phyloP scores from a whole-genome alignment of 2,888 invertebrate species.

The Scaptomyza flava region DNA sequence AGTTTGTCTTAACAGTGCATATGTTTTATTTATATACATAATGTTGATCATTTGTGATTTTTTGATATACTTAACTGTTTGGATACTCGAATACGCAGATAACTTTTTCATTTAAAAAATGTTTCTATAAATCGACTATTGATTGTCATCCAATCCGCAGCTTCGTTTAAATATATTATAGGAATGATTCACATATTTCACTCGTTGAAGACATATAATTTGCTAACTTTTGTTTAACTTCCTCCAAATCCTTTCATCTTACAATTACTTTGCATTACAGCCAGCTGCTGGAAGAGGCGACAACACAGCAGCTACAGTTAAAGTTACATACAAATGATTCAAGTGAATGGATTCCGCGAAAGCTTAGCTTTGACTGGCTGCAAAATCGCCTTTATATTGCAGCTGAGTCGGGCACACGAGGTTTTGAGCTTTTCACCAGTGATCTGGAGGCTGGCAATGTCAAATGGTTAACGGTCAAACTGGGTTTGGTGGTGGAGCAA shows the following conservation, averaged over 20 bases:
- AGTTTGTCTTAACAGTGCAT: too few species aligned
- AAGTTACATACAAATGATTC: conserved; percentile 62
- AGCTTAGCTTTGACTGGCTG: conserved; percentile 94
- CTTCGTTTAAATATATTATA: too few species aligned
- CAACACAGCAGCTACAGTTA: conserved; percentile 67
- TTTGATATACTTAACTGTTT: too few species aligned
- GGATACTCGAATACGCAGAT: too few species aligned
- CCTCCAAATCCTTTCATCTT: background rate
- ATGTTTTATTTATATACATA: too few species aligned
- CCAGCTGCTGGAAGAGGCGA: conserved; percentile 19
- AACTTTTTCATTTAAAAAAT: too few species aligned
- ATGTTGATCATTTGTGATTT: too few species aligned
- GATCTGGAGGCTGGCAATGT: conserved; percentile 27
- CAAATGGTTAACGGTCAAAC: background rate
- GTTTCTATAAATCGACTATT: too few species aligned
- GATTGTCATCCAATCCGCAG: too few species aligned
- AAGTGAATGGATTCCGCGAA: conserved; percentile 87
- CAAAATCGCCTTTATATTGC: conserved; percentile 93
- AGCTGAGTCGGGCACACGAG: conserved; percentile 85
- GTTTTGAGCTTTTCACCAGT: conserved; percentile 32
- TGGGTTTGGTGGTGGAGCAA: conserved; percentile 86
- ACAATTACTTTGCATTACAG: conserved; percentile 8
- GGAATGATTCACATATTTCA: too few species aligned
- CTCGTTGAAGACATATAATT: too few species aligned
- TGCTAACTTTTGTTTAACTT: too few species aligned